A percentile compares a stretch with the other conserved stretches of the same genome.
Evolutionary conservation across 2,888 invertebrate species (phyloP).

Genomic region (Tethea ocularis): DNA sequence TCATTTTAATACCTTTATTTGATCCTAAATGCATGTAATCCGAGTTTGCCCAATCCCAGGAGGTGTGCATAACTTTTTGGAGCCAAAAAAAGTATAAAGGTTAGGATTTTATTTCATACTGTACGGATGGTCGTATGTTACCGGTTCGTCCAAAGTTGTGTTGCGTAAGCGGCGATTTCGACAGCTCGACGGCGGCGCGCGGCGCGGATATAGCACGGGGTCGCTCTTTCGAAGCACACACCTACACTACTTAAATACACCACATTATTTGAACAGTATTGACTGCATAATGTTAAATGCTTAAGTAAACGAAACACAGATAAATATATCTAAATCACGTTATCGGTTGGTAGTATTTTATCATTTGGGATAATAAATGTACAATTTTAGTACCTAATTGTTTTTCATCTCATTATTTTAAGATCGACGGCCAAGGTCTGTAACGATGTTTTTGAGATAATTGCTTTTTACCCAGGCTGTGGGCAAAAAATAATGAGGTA

Average conservation of each 20-base stretch:
- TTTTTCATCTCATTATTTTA: constrained; percentile 18
- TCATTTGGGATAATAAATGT: constrained; percentile 27
- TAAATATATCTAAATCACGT: constrained; percentile 49
- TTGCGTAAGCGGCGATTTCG: constrained; percentile 75
- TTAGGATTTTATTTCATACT: too few species aligned
- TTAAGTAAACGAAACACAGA: constrained; percentile 61
- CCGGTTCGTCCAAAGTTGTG: constrained; percentile 66
- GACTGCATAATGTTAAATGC: constrained; percentile 65
- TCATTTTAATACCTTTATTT: too few species aligned
- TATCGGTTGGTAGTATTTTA: constrained; percentile 53
- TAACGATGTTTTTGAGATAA: constrained; percentile 13
- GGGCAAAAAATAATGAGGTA: constrained; percentile 8
- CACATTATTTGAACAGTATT: constrained; percentile 64
- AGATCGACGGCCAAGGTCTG: constrained; percentile 41
- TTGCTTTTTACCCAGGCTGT: neutral
- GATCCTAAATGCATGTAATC: too few species aligned
- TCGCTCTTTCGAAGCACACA: constrained; percentile 72
- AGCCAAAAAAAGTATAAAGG: too few species aligned
- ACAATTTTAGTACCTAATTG: constrained; percentile 24
- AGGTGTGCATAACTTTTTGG: too few species aligned
- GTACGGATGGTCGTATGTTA: constrained; percentile 52
- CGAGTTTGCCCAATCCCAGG: too few species aligned
- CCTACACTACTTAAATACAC: constrained; percentile 73
- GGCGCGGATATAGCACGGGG: constrained; percentile 79
- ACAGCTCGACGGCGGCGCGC: constrained; percentile 62